A percentile compares a stretch with the other conserved stretches of the same genome.
phyloP scores from a whole-genome alignment of 23 tunicate species.

The Ascidia mentula region DNA sequence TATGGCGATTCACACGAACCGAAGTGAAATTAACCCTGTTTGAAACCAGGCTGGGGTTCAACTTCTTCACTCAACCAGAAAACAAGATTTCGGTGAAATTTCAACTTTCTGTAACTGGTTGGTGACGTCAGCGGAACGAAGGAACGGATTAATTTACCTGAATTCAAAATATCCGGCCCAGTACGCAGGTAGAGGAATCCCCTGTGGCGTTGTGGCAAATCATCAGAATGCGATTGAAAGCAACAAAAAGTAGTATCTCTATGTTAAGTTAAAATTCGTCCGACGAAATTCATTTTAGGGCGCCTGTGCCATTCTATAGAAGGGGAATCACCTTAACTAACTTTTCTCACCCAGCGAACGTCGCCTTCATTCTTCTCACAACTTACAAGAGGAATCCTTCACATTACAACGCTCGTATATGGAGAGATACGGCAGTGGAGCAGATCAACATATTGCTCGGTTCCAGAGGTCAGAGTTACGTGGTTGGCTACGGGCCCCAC shows the following conservation, averaged over 20 bases:
- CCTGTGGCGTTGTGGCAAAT: too few relatives aligned
- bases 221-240: too few relatives aligned
- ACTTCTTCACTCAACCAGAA: slow-evolving; percentile 34
- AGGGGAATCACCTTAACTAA: too few relatives aligned
- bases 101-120: slow-evolving; percentile 67
- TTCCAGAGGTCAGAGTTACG: slow-evolving; percentile 55
- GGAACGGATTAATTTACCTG: slow-evolving; percentile 52
- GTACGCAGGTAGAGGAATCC: slow-evolving; percentile 92
- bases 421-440: slow-evolving; percentile 54
- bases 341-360: slow-evolving; percentile 81
- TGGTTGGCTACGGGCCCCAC: slow-evolving; percentile 73
- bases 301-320: too few relatives aligned
- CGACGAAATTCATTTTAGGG: too few relatives aligned
- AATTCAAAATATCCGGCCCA: slow-evolving; percentile 59
- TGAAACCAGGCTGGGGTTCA: slow-evolving; percentile 93
- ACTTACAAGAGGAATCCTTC: slow-evolving; percentile 52
- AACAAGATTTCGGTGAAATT: slow-evolving; percentile 22
- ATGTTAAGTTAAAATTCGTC: too few relatives aligned
- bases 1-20: too few relatives aligned
- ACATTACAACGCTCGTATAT: slow-evolving; percentile 24
- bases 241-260: too few relatives aligned
- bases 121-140: slow-evolving; percentile 21
- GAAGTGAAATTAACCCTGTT: too few relatives aligned
- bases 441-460: slow-evolving; percentile 80
- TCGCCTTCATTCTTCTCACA: slow-evolving; percentile 70